Evolutionary conservation across 2,888 invertebrate genomes (phyloP).

Genomic region (Chaetogeoica ovagalla): DNA sequence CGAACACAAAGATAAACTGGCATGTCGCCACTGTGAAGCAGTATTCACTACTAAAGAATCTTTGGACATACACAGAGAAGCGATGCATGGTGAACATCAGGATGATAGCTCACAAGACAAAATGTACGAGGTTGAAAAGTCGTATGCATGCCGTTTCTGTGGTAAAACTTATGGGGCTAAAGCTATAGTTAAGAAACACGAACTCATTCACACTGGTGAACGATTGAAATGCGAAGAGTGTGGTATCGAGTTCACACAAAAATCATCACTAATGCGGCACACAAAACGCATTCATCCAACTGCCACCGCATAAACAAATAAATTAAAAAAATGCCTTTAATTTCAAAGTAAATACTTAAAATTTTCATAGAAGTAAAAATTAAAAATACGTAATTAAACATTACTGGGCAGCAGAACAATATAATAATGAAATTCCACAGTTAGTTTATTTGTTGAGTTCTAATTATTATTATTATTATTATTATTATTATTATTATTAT

Average conservation of each 20-base stretch:
- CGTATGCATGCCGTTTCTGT: conserved; percentile 55
- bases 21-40: conserved; percentile 54
- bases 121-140: conserved; percentile 47
- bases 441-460: not conserved
- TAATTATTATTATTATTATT: too few relatives aligned
- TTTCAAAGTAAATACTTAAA: not conserved
- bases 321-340: too few relatives aligned
- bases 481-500: conserved; percentile 1
- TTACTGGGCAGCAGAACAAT: not conserved
- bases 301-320: conserved; percentile 2
- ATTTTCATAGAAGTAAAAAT: not conserved
- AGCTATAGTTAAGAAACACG: conserved; percentile 56
- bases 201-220: conserved; percentile 56
- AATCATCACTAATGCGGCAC: conserved; percentile 57
- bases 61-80: conserved; percentile 54
- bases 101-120: conserved; percentile 35
- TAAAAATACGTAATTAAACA: not conserved
- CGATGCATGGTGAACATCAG: conserved; percentile 53
- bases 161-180: conserved; percentile 55
- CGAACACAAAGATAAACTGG: conserved; percentile 54
- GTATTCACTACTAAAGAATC: conserved; percentile 54
- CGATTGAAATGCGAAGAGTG: conserved; percentile 57
- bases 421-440: not conserved
- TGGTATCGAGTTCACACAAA: conserved; percentile 57
- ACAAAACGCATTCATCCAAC: conserved; percentile 57